Conservation (phyloP, 1,140 invertebrate species). For the Aphaenogaster rudis region DNA sequence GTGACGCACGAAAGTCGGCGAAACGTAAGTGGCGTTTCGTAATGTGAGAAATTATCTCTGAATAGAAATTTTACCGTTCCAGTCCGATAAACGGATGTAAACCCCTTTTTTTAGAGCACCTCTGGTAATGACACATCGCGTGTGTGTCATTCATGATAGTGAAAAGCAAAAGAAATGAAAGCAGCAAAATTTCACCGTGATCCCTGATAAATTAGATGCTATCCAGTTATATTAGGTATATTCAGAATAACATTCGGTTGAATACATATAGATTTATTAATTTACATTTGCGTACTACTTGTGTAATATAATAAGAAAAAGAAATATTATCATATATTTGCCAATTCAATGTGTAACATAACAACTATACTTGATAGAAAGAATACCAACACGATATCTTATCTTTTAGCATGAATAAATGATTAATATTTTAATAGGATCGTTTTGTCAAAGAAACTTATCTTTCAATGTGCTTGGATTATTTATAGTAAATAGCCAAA, state of each 20-base stretch:
- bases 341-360: not conserved
- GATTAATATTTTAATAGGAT: not conserved
- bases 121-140: conserved; percentile 49
- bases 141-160: conserved; percentile 50
- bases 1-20: not conserved
- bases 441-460: not conserved
- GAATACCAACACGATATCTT: not conserved
- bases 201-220: conserved; percentile 4
- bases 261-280: not conserved
- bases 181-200: conserved; percentile 29
- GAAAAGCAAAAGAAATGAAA: conserved; percentile 26
- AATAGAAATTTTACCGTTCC: conserved; percentile 60
- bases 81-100: conserved; percentile 2
- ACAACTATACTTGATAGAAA: not conserved
- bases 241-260: not conserved
- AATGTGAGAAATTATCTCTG: conserved; percentile 38
- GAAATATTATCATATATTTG: not conserved
- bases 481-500: not conserved
- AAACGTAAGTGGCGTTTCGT: conserved; percentile 34
- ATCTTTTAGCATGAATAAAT: not conserved
- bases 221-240: not conserved
- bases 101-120: conserved; percentile 28
- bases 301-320: not conserved
- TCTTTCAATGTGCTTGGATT: not conserved
- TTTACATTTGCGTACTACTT: not conserved